These are phyloP conservation scores for Tapirus terrestris DNA, from an alignment of 2,113 vertebrate species.

Conservation along the genomic window DNA sequence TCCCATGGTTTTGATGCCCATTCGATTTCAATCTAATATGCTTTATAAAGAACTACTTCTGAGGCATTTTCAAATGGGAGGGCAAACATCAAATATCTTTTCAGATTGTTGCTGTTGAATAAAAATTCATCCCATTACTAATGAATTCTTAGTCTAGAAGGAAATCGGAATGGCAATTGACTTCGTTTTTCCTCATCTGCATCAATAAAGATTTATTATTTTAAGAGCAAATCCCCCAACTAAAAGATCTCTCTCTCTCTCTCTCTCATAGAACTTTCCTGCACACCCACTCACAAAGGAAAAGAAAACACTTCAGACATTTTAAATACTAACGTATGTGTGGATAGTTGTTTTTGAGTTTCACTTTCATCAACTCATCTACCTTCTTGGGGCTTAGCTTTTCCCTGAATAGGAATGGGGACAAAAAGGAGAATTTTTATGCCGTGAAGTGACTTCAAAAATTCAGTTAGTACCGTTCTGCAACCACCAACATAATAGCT, in stretches of 20 bases:
- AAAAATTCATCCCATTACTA: neutral
- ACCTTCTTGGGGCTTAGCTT: neutral
- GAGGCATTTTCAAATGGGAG: slow-evolving; percentile 14
- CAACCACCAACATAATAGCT: neutral
- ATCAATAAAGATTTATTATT: slow-evolving; percentile 3
- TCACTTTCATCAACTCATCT: neutral
- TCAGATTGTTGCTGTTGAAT: neutral
- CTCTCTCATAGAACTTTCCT: neutral
- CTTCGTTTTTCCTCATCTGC: slow-evolving; percentile 27
- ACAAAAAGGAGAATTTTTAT: neutral
- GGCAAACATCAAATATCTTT: neutral
- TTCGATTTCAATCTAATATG: neutral
- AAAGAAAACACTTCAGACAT: neutral
- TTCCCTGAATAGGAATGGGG: neutral
- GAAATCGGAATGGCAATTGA: slow-evolving; percentile 9
- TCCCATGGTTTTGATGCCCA: neutral
- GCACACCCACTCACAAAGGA: neutral
- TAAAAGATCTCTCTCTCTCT: neutral
- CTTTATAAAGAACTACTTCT: neutral
- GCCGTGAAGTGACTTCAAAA: slow-evolving; percentile 6
- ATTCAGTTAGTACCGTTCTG: neutral
- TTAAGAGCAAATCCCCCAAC: neutral
- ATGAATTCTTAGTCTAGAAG: neutral
- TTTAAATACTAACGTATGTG: neutral
- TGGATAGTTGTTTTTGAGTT: neutral